phyloP scores from a whole-genome alignment of 2,888 invertebrate genomes.

The Idaea biselata region DNA sequence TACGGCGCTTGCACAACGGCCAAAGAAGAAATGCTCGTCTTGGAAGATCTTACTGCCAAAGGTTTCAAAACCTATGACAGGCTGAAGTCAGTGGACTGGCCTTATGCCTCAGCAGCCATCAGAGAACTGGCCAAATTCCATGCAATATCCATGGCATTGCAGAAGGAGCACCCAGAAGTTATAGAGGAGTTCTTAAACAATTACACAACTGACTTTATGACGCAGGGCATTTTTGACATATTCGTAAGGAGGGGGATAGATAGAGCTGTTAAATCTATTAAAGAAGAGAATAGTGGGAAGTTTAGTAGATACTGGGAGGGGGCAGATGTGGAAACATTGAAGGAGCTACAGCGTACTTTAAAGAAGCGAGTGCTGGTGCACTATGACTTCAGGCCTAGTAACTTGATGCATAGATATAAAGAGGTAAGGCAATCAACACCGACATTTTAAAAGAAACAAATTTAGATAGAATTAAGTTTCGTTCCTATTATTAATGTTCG shows the following conservation, averaged over 20 bases:
- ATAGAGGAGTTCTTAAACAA: slow-evolving; percentile 33
- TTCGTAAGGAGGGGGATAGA: slow-evolving; percentile 1
- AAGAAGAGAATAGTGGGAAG: slow-evolving; percentile 34
- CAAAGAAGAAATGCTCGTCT: slow-evolving; percentile 44
- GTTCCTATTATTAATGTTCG: too few species aligned
- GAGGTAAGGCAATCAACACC: slow-evolving; percentile 24
- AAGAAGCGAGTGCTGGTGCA: slow-evolving; percentile 34
- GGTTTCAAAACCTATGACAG: slow-evolving; percentile 51
- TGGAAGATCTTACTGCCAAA: slow-evolving; percentile 49
- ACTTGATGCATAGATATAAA: slow-evolving; percentile 33
- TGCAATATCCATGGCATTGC: slow-evolving; percentile 53
- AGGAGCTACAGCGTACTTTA: slow-evolving; percentile 23
- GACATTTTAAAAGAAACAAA: not conserved
- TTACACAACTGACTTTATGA: not conserved
- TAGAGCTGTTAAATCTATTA: slow-evolving; percentile 24
- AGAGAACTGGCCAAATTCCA: slow-evolving; percentile 59
- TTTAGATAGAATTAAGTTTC: not conserved
- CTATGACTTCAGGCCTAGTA: slow-evolving; percentile 41
- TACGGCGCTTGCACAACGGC: slow-evolving; percentile 15
- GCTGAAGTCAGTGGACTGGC: slow-evolving; percentile 50
- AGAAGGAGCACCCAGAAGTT: slow-evolving; percentile 43
- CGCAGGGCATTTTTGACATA: not conserved
- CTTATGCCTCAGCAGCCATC: slow-evolving; percentile 47
- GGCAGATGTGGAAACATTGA: slow-evolving; percentile 9
- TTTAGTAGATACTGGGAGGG: slow-evolving; percentile 31